Conservation (phyloP, 2,888 invertebrate species). For the Plebejus melissa region DNA sequence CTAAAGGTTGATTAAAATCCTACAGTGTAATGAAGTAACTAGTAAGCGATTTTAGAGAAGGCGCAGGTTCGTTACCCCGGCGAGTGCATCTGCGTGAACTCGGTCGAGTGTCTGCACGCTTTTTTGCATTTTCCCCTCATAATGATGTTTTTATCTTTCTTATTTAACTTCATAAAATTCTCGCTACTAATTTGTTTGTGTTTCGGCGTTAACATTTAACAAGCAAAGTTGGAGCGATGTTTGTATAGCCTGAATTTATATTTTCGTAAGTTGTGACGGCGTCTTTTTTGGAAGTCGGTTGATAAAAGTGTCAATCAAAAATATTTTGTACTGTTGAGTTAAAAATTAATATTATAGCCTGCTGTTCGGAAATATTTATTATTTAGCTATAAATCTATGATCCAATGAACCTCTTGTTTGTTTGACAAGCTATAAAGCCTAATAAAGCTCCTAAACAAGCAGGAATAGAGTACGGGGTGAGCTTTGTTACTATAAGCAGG, state of each 20-base stretch:
- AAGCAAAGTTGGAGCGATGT: background rate
- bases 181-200: slow-evolving; percentile 20
- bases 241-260: background rate
- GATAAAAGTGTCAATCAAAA: background rate
- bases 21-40: background rate
- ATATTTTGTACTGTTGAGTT: too few relatives aligned
- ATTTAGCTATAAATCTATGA: background rate
- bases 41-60: slow-evolving; percentile 10
- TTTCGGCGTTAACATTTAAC: slow-evolving; percentile 13
- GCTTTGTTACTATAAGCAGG: slow-evolving; percentile 17
- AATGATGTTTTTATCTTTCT: slow-evolving; percentile 29
- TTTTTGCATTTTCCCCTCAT: slow-evolving; percentile 28
- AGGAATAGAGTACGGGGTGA: slow-evolving; percentile 2
- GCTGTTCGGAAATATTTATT: too few relatives aligned
- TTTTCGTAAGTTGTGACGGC: background rate
- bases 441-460: background rate
- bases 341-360: too few relatives aligned
- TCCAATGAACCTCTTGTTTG: background rate
- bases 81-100: slow-evolving; percentile 36
- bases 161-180: slow-evolving; percentile 18
- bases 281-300: background rate
- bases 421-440: background rate
- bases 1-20: background rate
- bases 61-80: slow-evolving; percentile 36
- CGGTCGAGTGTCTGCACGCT: slow-evolving; percentile 33